Conservation (phyloP, 2,113 vertebrate genomes). For the Otis tarda region DNA sequence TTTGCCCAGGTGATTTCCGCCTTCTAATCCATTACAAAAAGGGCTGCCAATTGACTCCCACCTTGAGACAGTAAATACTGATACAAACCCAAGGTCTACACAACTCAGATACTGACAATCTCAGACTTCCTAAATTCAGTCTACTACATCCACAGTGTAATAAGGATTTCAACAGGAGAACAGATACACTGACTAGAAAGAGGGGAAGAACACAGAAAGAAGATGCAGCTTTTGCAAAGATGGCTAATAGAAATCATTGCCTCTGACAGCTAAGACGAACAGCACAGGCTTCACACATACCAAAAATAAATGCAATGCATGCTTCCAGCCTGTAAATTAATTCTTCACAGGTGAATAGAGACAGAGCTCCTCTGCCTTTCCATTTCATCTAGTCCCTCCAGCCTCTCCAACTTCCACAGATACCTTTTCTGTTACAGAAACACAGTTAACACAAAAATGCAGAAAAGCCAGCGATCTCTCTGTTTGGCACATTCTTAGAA, state of each 20-base stretch:
- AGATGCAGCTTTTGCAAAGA: slow-evolving; percentile 10
- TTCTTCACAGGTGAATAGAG: neutral
- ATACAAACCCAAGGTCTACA: neutral
- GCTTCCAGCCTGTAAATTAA: neutral
- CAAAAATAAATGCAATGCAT: neutral
- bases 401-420: neutral
- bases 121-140: neutral
- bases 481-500: neutral
- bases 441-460: neutral
- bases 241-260: neutral
- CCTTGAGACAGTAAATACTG: neutral
- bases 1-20: neutral
- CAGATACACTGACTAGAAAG: neutral
- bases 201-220: neutral
- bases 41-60: neutral
- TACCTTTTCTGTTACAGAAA: neutral
- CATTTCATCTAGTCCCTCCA: neutral
- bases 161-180: neutral
- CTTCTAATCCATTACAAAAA: neutral
- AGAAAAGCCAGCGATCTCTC: neutral
- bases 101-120: rapidly evolving
- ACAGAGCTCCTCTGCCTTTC: neutral
- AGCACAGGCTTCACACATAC: neutral
- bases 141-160: neutral
- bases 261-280: neutral